A percentile compares a stretch with the other conserved stretches of the same genome.
These are phyloP conservation scores for Anthoscopus minutus DNA, from an alignment of 2,113 vertebrate species.

Conservation along the genomic window DNA sequence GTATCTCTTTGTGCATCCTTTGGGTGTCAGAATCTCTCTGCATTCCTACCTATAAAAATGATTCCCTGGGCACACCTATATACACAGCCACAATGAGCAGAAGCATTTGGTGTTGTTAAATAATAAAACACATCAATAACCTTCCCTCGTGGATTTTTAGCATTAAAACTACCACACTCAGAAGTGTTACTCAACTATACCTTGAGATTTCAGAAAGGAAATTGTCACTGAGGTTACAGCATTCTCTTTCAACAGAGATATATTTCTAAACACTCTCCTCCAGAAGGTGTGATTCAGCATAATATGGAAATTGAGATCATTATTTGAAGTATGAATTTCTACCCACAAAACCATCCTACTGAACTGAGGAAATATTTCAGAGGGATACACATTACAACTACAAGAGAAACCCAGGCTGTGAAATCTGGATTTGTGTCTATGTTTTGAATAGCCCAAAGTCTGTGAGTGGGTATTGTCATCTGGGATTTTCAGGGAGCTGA, in stretches of 20 bases:
- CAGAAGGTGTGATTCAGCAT: not conserved
- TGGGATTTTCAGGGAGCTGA: not conserved
- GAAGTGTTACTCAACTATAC: not conserved
- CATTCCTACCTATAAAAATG: conserved; percentile 63
- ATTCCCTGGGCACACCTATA: conserved; percentile 46
- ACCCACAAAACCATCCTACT: not conserved
- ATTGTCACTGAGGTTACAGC: not conserved
- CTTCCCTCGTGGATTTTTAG: not conserved
- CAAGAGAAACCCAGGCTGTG: not conserved
- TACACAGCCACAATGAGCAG: not conserved
- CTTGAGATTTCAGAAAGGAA: not conserved
- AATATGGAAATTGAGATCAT: not conserved
- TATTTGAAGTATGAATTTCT: not conserved
- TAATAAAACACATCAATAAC: not conserved
- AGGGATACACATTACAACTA: not conserved
- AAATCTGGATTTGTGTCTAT: not conserved
- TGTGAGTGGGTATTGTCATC: fast-evolving
- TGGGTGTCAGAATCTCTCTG: conserved; percentile 64
- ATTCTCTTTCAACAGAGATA: not conserved
- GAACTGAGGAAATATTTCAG: not conserved
- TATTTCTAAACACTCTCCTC: not conserved
- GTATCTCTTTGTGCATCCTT: conserved; percentile 63
- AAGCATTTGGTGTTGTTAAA: not conserved
- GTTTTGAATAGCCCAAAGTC: not conserved
- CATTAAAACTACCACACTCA: not conserved